phyloP scores from a whole-genome alignment of 2,113 vertebrate species.

The Erpornis zantholeuca region DNA sequence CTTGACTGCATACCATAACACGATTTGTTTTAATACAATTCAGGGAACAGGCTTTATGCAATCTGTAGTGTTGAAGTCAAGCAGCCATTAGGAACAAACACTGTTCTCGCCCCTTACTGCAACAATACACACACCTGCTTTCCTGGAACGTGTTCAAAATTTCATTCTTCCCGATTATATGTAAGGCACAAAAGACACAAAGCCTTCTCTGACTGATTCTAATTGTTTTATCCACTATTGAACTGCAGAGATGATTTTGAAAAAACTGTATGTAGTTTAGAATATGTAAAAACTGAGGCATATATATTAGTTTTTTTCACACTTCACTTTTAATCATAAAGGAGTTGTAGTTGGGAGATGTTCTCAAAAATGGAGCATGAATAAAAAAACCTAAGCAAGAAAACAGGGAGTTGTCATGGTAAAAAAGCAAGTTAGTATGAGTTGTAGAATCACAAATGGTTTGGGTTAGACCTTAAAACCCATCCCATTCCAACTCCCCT shows the following conservation, averaged over 20 bases:
- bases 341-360: neutral
- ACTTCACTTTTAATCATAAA: neutral
- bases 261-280: neutral
- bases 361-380: neutral
- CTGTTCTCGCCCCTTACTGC: neutral
- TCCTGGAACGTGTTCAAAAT: conserved; percentile 7
- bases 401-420: neutral
- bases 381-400: neutral
- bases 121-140: conserved; percentile 38
- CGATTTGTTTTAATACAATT: neutral
- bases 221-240: neutral
- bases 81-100: conserved; percentile 40
- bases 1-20: neutral
- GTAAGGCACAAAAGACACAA: neutral
- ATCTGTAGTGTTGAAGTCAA: conserved; percentile 28
- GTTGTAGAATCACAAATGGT: neutral
- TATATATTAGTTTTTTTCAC: neutral
- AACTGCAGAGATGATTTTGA: neutral
- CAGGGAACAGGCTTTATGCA: conserved; percentile 30
- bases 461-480: neutral
- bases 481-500: fast-evolving
- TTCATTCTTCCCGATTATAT: conserved; percentile 24
- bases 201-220: neutral
- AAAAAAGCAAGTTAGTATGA: neutral
- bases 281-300: neutral